Evolutionary conservation across 2,888 invertebrate species (phyloP).

Genomic region (Acanthopleura granulata): DNA sequence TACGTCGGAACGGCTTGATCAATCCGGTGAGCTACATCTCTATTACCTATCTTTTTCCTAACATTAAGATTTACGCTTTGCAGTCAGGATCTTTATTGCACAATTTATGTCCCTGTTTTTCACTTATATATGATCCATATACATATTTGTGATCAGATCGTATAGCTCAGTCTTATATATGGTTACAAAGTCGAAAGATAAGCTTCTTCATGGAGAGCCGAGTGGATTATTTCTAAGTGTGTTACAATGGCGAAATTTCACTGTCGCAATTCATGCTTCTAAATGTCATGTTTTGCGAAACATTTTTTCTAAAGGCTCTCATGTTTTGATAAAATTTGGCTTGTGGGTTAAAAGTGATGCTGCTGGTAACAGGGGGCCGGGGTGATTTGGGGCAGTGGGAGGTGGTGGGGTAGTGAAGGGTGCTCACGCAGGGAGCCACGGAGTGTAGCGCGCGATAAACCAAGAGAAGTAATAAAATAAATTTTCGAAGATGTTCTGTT

Average conservation of each 20-base stretch:
- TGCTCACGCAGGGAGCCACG: neutral
- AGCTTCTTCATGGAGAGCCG: too few species aligned
- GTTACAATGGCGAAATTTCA: too few species aligned
- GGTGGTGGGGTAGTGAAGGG: too few species aligned
- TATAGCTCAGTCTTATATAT: too few species aligned
- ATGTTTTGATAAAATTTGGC: too few species aligned
- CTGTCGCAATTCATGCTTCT: too few species aligned
- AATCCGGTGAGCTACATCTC: neutral
- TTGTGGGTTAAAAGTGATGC: neutral
- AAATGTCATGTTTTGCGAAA: neutral
- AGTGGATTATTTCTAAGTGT: too few species aligned
- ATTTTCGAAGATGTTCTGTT: neutral
- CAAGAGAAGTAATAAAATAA: slow-evolving; percentile 3
- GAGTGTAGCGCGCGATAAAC: neutral
- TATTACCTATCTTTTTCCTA: neutral
- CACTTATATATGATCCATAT: neutral
- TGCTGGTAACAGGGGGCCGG: too few species aligned
- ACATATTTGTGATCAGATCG: neutral
- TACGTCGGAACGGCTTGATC: neutral
- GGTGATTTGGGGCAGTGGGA: too few species aligned
- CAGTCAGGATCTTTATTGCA: neutral
- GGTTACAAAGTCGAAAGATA: too few species aligned
- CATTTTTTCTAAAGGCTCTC: neutral
- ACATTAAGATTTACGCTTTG: neutral
- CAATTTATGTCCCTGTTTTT: neutral